A percentile compares a stretch with the other conserved stretches of the same genome.
phyloP scores from a whole-genome alignment of 2,113 vertebrate species.

The Cettia cetti region DNA sequence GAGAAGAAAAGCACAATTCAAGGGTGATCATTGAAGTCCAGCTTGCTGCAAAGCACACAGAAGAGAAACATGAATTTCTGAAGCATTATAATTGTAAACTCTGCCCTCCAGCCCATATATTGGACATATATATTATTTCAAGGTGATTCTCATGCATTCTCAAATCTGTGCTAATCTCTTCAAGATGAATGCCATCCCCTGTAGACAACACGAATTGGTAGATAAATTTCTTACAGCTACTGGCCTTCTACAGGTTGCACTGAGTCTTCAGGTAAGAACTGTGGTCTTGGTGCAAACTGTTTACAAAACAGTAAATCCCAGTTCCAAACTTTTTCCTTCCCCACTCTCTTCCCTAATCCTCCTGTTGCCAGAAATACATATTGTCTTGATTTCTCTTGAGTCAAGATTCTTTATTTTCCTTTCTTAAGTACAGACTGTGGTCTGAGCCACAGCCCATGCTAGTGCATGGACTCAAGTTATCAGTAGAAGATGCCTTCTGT shows the following conservation, averaged over 20 bases:
- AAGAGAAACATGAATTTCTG: background rate
- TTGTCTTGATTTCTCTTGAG: background rate
- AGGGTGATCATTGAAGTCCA: background rate
- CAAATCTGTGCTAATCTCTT: background rate
- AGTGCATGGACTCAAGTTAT: background rate
- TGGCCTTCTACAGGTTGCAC: background rate
- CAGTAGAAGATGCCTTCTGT: background rate
- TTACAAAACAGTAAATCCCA: background rate
- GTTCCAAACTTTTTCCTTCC: background rate
- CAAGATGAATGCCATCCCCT: background rate
- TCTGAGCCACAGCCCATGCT: background rate
- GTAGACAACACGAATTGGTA: background rate
- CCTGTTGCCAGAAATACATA: background rate
- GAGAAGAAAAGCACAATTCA: conserved; percentile 7
- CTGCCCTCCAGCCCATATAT: background rate
- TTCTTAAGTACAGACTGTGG: background rate
- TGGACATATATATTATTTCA: background rate
- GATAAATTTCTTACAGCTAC: background rate
- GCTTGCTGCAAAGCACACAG: background rate
- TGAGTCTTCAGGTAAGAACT: background rate
- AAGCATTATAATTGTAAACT: background rate
- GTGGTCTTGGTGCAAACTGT: background rate
- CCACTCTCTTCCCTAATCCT: background rate
- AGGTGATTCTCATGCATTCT: background rate
- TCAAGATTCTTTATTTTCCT: background rate